phyloP scores from a whole-genome alignment of 2,113 vertebrate genomes.

The Numenius arquata region DNA sequence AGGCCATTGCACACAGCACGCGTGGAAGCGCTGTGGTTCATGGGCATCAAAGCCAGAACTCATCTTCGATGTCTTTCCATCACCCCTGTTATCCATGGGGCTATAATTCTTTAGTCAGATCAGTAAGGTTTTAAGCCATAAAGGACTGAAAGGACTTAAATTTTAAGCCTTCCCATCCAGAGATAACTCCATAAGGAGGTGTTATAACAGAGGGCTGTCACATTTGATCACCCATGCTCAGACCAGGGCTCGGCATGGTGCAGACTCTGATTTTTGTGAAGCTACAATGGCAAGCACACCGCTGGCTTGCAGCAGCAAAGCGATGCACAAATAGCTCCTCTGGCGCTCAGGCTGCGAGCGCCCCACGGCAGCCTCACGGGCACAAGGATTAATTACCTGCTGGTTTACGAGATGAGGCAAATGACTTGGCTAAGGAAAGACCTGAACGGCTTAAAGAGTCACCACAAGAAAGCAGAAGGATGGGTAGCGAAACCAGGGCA shows the following conservation, averaged over 20 bases:
- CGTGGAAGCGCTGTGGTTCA: accelerated
- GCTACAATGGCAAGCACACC: accelerated
- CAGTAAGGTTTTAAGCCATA: not conserved
- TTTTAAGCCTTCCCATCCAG: not conserved
- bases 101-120: not conserved
- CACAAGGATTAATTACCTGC: not conserved
- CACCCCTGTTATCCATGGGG: not conserved
- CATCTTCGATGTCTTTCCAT: not conserved
- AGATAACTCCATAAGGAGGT: not conserved
- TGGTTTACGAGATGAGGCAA: accelerated
- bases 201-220: not conserved
- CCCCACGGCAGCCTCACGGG: not conserved
- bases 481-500: not conserved
- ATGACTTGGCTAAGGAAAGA: not conserved
- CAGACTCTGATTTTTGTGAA: not conserved
- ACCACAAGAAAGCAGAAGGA: not conserved
- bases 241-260: not conserved
- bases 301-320: not conserved
- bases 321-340: not conserved
- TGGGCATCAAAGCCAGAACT: not conserved
- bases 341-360: accelerated
- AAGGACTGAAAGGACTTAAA: not conserved
- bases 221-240: not conserved
- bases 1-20: not conserved
- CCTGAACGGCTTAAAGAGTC: not conserved